Conservation (phyloP, 1,140 invertebrate species). For the Spodoptera frugiperda region DNA sequence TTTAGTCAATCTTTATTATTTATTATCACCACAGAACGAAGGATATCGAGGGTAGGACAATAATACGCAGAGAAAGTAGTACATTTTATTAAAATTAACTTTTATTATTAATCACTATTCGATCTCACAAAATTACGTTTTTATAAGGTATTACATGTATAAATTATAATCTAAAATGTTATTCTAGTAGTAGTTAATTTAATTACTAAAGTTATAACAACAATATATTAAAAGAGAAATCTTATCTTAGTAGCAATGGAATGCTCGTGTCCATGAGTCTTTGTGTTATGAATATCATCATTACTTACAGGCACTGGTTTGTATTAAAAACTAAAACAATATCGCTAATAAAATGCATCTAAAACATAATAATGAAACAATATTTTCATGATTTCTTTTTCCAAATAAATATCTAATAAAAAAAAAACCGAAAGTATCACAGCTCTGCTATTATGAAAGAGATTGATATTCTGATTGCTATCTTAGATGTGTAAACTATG, state of each 20-base stretch:
- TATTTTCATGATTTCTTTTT: constrained; percentile 44
- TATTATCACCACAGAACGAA: constrained; percentile 63
- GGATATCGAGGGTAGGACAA: constrained; percentile 64
- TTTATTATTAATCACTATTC: constrained; percentile 32
- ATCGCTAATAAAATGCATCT: constrained; percentile 40
- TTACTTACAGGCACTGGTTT: constrained; percentile 82
- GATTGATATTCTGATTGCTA: constrained; percentile 28
- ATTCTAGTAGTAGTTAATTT: constrained; percentile 57
- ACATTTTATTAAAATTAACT: constrained; percentile 67
- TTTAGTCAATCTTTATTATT: constrained; percentile 67
- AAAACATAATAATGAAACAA: constrained; percentile 32
- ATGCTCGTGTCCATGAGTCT: constrained; percentile 64
- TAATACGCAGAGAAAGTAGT: constrained; percentile 69
- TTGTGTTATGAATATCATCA: constrained; percentile 80
- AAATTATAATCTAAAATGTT: constrained; percentile 56
- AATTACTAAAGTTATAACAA: constrained; percentile 48
- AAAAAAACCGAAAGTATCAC: constrained; percentile 55
- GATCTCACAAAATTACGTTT: constrained; percentile 33
- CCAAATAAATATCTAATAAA: constrained; percentile 48
- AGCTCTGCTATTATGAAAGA: constrained; percentile 33
- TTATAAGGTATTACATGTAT: constrained; percentile 45
- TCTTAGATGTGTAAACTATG: constrained; percentile 22
- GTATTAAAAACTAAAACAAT: constrained; percentile 46
- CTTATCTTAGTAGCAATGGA: constrained; percentile 59
- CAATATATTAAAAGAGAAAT: constrained; percentile 51